Percentiles rank a stretch among this genome's conserved stretches.
Evolutionary conservation across 2,113 vertebrate genomes (phyloP).

Genomic region (Formicarius rufipectus): DNA sequence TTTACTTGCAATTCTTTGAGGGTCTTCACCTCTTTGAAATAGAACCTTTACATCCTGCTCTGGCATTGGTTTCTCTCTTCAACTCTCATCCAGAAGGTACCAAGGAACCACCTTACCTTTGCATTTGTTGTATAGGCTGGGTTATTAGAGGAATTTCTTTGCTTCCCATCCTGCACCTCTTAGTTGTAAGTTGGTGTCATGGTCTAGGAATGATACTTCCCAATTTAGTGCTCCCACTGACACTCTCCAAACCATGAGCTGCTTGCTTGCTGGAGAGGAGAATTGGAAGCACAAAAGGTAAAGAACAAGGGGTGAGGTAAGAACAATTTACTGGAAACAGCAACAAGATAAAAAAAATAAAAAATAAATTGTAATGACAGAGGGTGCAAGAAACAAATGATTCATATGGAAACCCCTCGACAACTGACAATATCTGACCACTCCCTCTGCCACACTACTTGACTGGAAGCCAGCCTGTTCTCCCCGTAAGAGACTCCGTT

Average conservation of each 20-base stretch:
- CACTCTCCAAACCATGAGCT: background rate
- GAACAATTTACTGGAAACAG: background rate
- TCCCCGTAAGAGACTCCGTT: background rate
- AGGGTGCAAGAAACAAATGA: background rate
- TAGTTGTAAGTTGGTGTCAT: background rate
- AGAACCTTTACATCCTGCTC: background rate
- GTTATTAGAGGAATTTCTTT: background rate
- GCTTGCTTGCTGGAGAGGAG: background rate
- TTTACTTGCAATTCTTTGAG: slow-evolving; percentile 9
- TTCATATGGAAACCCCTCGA: background rate
- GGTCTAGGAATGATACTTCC: background rate
- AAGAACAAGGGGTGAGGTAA: background rate
- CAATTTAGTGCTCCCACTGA: background rate
- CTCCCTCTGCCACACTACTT: rapidly evolving
- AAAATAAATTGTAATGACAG: background rate
- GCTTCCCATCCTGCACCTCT: background rate
- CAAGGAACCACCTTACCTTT: background rate
- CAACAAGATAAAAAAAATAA: background rate
- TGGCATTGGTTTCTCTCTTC: background rate
- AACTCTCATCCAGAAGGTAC: background rate
- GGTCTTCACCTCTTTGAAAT: background rate
- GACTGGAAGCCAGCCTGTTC: background rate
- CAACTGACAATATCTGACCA: background rate
- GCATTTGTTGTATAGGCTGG: background rate
- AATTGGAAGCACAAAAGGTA: background rate